phyloP scores from a whole-genome alignment of 2,113 vertebrate genomes.

The Sapajus apella region DNA sequence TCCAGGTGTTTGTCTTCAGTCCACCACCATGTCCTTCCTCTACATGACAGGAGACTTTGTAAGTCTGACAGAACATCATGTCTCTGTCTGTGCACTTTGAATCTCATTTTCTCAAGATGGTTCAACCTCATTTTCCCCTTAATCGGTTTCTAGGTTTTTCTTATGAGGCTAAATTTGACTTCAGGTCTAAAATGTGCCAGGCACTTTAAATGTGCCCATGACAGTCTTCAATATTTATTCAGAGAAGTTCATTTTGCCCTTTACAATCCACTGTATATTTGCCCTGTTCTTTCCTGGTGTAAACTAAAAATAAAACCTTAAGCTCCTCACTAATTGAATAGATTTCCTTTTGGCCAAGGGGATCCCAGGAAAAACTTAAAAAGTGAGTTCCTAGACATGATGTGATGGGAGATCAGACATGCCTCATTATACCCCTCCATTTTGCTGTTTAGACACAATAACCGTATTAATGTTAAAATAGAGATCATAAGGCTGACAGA shows the following conservation, averaged over 20 bases:
- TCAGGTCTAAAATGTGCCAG: background rate
- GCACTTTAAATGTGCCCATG: background rate
- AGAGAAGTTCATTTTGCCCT: background rate
- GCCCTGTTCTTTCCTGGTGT: background rate
- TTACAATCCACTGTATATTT: background rate
- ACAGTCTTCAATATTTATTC: background rate
- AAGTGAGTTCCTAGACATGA: background rate
- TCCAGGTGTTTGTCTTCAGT: background rate
- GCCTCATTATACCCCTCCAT: background rate
- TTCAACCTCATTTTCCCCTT: background rate
- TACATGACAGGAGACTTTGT: background rate
- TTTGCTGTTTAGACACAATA: background rate
- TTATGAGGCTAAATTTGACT: background rate
- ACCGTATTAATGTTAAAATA: background rate
- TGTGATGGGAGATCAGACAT: background rate
- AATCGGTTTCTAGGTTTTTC: background rate
- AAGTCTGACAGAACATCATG: background rate
- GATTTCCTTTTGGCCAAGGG: background rate
- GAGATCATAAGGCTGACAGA: background rate
- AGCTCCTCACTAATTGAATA: background rate
- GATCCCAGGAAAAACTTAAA: background rate
- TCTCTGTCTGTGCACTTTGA: background rate
- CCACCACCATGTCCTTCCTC: background rate
- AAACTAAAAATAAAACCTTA: background rate
- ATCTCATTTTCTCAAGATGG: background rate